These are phyloP conservation scores for Galerucella nymphaeae DNA, from an alignment of 2,888 invertebrate species.

Conservation along the genomic window DNA sequence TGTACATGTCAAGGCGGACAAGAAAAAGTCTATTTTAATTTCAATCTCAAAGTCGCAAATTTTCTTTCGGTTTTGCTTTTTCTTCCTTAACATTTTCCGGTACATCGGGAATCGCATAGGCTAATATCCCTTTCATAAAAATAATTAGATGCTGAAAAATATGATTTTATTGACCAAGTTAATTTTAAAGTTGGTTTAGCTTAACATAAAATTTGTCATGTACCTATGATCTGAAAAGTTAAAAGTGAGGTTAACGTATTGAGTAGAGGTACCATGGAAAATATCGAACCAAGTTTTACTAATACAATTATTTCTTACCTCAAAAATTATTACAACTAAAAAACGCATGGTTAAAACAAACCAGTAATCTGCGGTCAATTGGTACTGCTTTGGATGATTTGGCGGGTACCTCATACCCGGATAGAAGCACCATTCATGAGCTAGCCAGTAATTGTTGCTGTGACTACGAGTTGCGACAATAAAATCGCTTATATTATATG, in stretches of 20 bases:
- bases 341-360: slow-evolving; percentile 69
- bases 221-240: too few relatives aligned
- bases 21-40: background rate
- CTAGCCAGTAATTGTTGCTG: background rate
- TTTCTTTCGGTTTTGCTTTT: slow-evolving; percentile 37
- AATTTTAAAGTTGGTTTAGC: too few relatives aligned
- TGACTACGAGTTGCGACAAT: slow-evolving; percentile 17
- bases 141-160: slow-evolving; percentile 68
- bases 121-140: slow-evolving; percentile 70
- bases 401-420: slow-evolving; percentile 61
- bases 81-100: slow-evolving; percentile 64
- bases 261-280: too few relatives aligned
- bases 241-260: too few relatives aligned
- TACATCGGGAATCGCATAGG: slow-evolving; percentile 71
- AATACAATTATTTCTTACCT: slow-evolving; percentile 59
- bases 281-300: too few relatives aligned
- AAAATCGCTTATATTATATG: slow-evolving; percentile 51
- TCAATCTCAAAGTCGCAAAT: background rate
- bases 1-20: background rate
- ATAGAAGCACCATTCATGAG: slow-evolving; percentile 58
- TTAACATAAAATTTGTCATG: too few relatives aligned
- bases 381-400: slow-evolving; percentile 55
- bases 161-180: too few relatives aligned
- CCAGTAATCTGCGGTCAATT: slow-evolving; percentile 67
- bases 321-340: slow-evolving; percentile 71